Evolutionary conservation across 2,797 vertebrate genomes (phyloP), one percentile per base, ranked within the genome.

Genomic region (Sebastes iracundus): DNA sequence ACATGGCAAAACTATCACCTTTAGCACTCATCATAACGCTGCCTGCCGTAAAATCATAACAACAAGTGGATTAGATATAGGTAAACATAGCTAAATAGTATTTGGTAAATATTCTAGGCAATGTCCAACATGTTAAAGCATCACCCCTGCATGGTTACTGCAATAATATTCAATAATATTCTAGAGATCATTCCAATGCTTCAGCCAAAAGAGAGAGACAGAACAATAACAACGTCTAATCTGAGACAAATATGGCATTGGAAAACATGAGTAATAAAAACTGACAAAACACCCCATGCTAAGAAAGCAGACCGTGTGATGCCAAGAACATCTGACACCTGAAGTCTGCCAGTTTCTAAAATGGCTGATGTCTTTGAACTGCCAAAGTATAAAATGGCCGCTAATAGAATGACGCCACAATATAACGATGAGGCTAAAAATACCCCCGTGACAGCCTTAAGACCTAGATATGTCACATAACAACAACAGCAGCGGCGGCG

Each of bases 401-500:
- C 85, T 91, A 90, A 87, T 84, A 78, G 58, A 88, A 77, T 65
- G 84, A 89, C 85, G 79, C 85, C 85, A 84, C 42, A 65, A 81
- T 80, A 73, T 74, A 87, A 89, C 33, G 56, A 88, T 61, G 73
- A 74, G 79, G 76, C 86, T 92, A 92, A 94, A 94, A 90, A 92
- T 91, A 92, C 67, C 25, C 7, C 81, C 0, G 73, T 83, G 85
- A 87, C 87, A 82, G 84, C 79, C 76, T 85, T 88, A 85, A 93
- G 91, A 89, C 90, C 89, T 73, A 93, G 90, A 93, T 92, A 87
- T 93, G 93, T 92, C 82, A 90, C 79, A 77, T 64, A 84, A 86
- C 52, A 85, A 84, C 83, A 85, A 69, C 80, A 84, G 65, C 68
- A 88, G 67, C 30, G n/a, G 67, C 49, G 82, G 85, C 82, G 82